phyloP scores from a whole-genome alignment of 1,140 invertebrate genomes.

The Teleopsis dalmanni region DNA sequence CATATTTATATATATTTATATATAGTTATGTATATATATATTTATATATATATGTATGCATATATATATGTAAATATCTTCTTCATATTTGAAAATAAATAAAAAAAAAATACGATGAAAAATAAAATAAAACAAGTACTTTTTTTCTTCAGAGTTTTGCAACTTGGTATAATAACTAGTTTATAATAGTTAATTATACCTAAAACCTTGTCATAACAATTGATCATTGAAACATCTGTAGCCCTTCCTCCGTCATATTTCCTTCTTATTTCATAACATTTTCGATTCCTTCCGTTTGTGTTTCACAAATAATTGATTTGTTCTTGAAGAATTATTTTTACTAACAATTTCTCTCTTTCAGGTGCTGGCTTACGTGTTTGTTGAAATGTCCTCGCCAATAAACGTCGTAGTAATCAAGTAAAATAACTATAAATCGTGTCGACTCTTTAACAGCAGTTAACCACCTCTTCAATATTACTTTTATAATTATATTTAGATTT shows the following conservation, averaged over 20 bases:
- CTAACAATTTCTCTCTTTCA: constrained; percentile 12
- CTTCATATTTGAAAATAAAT: not conserved
- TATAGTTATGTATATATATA: not conserved
- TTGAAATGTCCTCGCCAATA: too few relatives aligned
- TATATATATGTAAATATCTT: not conserved
- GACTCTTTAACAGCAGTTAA: too few relatives aligned
- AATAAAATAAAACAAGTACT: not conserved
- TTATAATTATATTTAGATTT: too few relatives aligned
- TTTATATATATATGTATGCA: constrained; percentile 1
- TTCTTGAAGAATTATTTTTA: constrained; percentile 6
- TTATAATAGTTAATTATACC: too few relatives aligned
- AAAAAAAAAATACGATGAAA: not conserved
- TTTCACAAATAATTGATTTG: too few relatives aligned
- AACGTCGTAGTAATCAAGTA: too few relatives aligned
- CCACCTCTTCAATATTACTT: too few relatives aligned
- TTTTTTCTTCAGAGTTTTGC: not conserved
- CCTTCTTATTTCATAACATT: not conserved
- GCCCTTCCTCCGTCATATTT: not conserved
- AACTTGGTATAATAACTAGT: too few relatives aligned
- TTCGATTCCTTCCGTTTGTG: not conserved
- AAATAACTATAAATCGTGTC: too few relatives aligned
- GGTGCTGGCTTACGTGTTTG: too few relatives aligned
- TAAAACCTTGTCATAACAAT: too few relatives aligned
- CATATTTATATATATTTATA: not conserved
- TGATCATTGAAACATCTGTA: too few relatives aligned